Evolutionary conservation across 2,113 vertebrate species (phyloP).

Genomic region (Glaucidium brasilianum): DNA sequence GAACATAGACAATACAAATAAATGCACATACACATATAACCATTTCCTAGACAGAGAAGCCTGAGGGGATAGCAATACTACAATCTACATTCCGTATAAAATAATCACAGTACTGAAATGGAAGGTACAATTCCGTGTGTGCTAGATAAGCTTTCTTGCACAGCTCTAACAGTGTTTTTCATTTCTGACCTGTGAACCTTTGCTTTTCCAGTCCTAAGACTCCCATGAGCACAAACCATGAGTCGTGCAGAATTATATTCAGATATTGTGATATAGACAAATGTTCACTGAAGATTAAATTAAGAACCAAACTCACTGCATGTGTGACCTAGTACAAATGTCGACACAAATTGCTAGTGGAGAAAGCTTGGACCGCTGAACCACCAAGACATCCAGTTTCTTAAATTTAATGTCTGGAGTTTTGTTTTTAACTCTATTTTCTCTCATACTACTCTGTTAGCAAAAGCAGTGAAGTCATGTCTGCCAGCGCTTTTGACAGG

Average conservation of each 20-base stretch:
- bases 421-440: not conserved
- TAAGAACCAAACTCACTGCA: not conserved
- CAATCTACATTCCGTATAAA: not conserved
- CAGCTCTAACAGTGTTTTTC: not conserved
- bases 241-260: not conserved
- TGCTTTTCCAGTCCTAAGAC: not conserved
- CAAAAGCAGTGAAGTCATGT: not conserved
- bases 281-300: slow-evolving; percentile 15
- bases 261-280: not conserved
- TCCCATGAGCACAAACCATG: not conserved
- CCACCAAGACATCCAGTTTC: not conserved
- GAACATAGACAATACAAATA: not conserved
- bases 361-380: not conserved
- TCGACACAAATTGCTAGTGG: not conserved
- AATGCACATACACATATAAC: rapidly evolving
- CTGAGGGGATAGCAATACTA: not conserved
- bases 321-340: not conserved
- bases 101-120: not conserved
- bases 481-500: not conserved
- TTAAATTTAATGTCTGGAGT: not conserved
- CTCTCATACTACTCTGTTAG: not conserved
- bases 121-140: not conserved
- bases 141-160: not conserved
- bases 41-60: not conserved
- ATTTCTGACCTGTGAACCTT: not conserved